Evolutionary conservation across 2,797 vertebrate species (phyloP).

Genomic region (Odontamblyopus rebecca): DNA sequence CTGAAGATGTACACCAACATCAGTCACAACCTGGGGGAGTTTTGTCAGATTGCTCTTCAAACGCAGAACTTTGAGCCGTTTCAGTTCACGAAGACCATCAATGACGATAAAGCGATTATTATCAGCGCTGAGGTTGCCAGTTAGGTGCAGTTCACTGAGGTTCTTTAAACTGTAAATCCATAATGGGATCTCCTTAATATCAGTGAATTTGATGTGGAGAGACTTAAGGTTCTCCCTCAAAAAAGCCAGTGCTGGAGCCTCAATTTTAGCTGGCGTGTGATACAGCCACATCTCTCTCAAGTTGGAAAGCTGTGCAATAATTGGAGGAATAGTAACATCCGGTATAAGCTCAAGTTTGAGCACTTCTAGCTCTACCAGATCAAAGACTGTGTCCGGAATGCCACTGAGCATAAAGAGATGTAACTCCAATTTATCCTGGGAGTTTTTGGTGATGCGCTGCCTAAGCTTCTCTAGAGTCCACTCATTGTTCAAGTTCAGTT

Average conservation of each 20-base stretch:
- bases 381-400: constrained; percentile 96
- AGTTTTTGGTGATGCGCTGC: constrained; percentile 95
- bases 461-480: constrained; percentile 97
- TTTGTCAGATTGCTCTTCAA: constrained; percentile 98
- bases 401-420: constrained; percentile 98
- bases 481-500: constrained; percentile 97
- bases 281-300: constrained; percentile 97
- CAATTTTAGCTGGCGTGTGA: constrained; percentile 96
- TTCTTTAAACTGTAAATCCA: constrained; percentile 99
- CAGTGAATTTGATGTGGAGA: constrained; percentile 97
- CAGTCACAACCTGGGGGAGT: constrained; percentile 94
- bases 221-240: constrained; percentile 92
- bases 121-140: constrained; percentile 93
- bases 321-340: constrained; percentile 96
- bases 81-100: constrained; percentile 92
- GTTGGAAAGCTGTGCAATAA: constrained; percentile 92
- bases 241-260: constrained; percentile 96
- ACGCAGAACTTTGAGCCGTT: constrained; percentile 91
- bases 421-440: constrained; percentile 94
- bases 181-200: constrained; percentile 97
- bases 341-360: constrained; percentile 97
- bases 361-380: constrained; percentile 93
- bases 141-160: constrained; percentile 92
- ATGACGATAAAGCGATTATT: constrained; percentile 97
- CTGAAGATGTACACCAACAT: constrained; percentile 94